A percentile compares a stretch with the other conserved stretches of the same genome.
Evolutionary conservation across 53 echinoderm and acorn worm species (phyloP).

Genomic region (Astropecten irregularis): DNA sequence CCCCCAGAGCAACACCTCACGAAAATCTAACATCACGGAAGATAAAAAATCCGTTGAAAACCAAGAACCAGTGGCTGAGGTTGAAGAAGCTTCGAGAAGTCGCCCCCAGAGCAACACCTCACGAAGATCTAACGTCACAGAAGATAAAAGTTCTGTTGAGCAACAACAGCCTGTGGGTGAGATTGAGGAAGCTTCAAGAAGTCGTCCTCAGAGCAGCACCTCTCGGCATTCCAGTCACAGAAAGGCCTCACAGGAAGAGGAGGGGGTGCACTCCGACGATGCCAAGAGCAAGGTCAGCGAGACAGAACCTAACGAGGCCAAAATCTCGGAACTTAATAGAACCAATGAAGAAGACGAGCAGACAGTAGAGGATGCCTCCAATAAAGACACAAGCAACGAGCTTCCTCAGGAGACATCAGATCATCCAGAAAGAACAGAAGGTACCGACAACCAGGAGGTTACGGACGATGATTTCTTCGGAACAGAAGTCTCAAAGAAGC

Average conservation of each 20-base stretch:
- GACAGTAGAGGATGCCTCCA: too few species aligned
- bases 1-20: background rate
- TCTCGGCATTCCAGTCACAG: background rate
- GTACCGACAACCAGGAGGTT: background rate
- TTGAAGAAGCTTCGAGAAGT: background rate
- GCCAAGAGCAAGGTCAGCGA: background rate
- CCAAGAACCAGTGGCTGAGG: background rate
- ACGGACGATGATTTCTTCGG: constrained; percentile 31
- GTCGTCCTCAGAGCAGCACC: background rate
- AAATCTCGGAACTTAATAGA: background rate
- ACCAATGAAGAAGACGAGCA: background rate
- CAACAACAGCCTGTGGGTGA: background rate
- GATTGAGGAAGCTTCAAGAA: background rate
- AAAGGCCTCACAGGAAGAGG: background rate
- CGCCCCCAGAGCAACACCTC: background rate
- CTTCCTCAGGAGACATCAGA: background rate
- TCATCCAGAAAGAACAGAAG: background rate
- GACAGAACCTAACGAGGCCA: background rate
- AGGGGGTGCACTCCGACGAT: background rate
- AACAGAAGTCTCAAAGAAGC: constrained; percentile 17
- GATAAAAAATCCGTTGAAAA: too few species aligned
- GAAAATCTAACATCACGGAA: too few species aligned
- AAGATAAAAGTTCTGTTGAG: background rate
- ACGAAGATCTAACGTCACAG: background rate
- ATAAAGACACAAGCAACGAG: background rate